Percentiles rank a stretch among this genome's conserved stretches.
Conservation (phyloP, 2,797 vertebrate genomes). For the Eremophila alpestris region DNA sequence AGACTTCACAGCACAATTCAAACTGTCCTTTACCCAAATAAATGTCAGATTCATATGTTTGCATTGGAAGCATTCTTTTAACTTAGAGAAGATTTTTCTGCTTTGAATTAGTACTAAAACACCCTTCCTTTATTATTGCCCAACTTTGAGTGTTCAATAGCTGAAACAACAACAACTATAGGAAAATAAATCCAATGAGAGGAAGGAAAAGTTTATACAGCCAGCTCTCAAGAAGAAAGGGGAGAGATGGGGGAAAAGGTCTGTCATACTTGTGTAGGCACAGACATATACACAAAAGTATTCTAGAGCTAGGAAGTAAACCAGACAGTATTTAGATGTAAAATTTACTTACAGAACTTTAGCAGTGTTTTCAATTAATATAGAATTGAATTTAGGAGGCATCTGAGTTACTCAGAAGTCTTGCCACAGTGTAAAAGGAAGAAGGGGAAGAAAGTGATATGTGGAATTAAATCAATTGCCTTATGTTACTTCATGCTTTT, state of each 20-base stretch:
- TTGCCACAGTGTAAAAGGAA: neutral
- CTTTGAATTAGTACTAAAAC: neutral
- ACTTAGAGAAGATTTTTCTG: neutral
- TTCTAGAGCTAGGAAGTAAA: neutral
- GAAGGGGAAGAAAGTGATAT: neutral
- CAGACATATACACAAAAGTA: neutral
- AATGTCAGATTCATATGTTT: neutral
- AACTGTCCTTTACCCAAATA: neutral
- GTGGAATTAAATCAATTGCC: neutral
- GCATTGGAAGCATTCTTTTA: neutral
- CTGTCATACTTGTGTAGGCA: neutral
- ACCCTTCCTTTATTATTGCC: neutral
- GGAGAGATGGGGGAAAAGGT: neutral
- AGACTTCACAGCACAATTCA: neutral
- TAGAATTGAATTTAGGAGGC: neutral
- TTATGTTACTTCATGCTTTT: neutral
- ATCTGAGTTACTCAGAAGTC: neutral
- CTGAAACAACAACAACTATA: neutral
- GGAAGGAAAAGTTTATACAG: neutral
- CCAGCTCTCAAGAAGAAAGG: neutral
- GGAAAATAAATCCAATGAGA: neutral
- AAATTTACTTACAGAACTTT: neutral
- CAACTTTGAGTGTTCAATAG: neutral
- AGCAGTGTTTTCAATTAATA: neutral
- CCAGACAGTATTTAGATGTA: neutral